Evolutionary conservation across 2,888 invertebrate species (phyloP), one percentile per base, ranked within the genome.

Genomic region (Anodontia alba): DNA sequence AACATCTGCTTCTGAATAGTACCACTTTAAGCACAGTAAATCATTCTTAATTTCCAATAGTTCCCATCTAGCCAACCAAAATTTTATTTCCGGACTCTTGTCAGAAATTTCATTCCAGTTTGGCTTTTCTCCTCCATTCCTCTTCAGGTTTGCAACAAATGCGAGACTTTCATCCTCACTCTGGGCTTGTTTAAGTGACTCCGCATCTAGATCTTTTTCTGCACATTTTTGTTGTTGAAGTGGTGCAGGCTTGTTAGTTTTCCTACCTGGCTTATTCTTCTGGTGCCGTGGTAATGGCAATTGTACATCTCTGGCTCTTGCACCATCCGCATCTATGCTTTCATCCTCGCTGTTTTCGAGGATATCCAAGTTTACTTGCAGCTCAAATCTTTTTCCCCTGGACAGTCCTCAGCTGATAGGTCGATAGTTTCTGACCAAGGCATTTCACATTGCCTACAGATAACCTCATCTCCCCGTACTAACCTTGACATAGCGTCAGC

Each of bases 401-500:
- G 8, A n/a, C 7, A 51, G 20, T 5, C 23, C 3, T 17, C 51
- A 51, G 51, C 20, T 5, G 5, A 51, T 51, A 5, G 8, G 3
- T 51, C 51, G n/a, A 51, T 23, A n/a, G 10, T 5, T 51, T 17
- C 29, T 57, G 57, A 8, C 20, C 67, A 51, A 51, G 73, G 72
- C 73, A 77, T 79, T 36, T 69, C 29, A 62, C 75, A 83, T 46
- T 83, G 83, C 43, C 77, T 79, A 33, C 71, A 82, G 23, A 69
- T 51, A 8, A 46, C 57, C 0, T 20, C 49, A 46, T 82, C 42
- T 17, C 46, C 70, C 33, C 43, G 73, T 3, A 36, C 31, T n/a
- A 83, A 31, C 36, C 87, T 68, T 1, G 80, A 86, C 43, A 87
- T n/a, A 12, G 66, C 57, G 43, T n/a, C n/a, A n/a, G n/a, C n/a